A percentile compares a stretch with the other conserved stretches of the same genome.
These are phyloP conservation scores for Chelonus insularis DNA, from an alignment of 1,140 invertebrate genomes.

Conservation along the genomic window DNA sequence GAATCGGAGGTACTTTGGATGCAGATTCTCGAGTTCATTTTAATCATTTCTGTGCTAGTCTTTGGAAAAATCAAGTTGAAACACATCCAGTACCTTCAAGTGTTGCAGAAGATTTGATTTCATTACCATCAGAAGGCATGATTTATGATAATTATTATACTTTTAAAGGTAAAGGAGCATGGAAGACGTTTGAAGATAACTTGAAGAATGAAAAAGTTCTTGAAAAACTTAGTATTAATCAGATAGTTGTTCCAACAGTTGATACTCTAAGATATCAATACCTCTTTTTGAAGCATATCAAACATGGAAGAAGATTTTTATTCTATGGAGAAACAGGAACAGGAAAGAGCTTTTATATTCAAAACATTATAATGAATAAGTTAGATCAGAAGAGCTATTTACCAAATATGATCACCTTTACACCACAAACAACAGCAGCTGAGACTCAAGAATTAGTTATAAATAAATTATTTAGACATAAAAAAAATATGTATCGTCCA, in stretches of 20 bases:
- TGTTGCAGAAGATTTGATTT: constrained; percentile 71
- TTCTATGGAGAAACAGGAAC: constrained; percentile 90
- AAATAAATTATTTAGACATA: constrained; percentile 78
- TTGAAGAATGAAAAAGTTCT: constrained; percentile 64
- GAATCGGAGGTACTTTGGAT: constrained; percentile 77
- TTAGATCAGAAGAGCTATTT: constrained; percentile 74
- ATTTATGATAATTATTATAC: constrained; percentile 81
- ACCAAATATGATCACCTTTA: constrained; percentile 85
- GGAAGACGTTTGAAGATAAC: constrained; percentile 75
- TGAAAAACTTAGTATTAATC: constrained; percentile 70
- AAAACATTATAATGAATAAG: constrained; percentile 82
- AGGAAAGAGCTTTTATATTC: constrained; percentile 88
- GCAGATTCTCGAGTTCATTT: constrained; percentile 73
- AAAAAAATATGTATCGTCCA: constrained; percentile 81
- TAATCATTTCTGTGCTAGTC: constrained; percentile 68
- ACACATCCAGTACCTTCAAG: constrained; percentile 68
- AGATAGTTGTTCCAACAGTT: constrained; percentile 81
- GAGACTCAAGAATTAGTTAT: constrained; percentile 87
- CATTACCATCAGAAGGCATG: constrained; percentile 72
- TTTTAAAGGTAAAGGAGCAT: constrained; percentile 74
- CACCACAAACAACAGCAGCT: constrained; percentile 83
- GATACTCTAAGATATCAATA: constrained; percentile 80
- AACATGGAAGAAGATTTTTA: constrained; percentile 71
- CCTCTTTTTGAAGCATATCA: constrained; percentile 70
- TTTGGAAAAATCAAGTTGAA: constrained; percentile 64